phyloP scores from a whole-genome alignment of 92 coral and sea anemone species.

The Siderastrea siderea region DNA sequence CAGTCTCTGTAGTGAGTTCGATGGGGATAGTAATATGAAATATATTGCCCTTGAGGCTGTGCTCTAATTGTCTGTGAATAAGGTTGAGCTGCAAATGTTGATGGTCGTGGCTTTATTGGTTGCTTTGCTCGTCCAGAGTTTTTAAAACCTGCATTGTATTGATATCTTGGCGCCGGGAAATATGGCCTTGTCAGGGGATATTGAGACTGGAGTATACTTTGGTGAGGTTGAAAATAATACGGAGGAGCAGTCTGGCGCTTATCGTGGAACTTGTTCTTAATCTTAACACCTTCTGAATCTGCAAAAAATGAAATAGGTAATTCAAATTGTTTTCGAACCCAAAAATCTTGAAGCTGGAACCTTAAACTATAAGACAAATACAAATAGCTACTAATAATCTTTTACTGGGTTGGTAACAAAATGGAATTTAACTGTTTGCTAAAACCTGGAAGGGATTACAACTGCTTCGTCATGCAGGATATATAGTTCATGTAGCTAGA shows the following conservation, averaged over 20 bases:
- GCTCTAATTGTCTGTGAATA: background rate
- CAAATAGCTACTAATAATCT: too few relatives aligned
- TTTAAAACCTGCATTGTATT: slow-evolving; percentile 6
- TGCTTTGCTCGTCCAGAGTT: background rate
- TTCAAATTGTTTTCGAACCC: background rate
- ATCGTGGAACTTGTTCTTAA: slow-evolving; percentile 9
- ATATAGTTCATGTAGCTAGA: too few relatives aligned
- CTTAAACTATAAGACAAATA: too few relatives aligned
- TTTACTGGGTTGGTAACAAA: too few relatives aligned
- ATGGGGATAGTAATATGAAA: slow-evolving; percentile 22
- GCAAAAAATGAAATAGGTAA: background rate
- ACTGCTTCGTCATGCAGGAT: too few relatives aligned
- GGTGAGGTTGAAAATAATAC: slow-evolving; percentile 13
- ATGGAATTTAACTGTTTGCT: too few relatives aligned
- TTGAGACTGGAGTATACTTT: background rate
- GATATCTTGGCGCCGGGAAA: slow-evolving; percentile 21
- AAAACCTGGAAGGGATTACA: too few relatives aligned
- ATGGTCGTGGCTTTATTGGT: background rate
- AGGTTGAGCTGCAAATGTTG: background rate
- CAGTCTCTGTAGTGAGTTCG: slow-evolving; percentile 69
- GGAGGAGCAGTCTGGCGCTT: slow-evolving; percentile 26
- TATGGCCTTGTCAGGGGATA: slow-evolving; percentile 8
- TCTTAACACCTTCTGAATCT: background rate
- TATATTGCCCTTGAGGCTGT: slow-evolving; percentile 20
- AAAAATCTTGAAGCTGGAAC: background rate